Percentiles rank a stretch among this genome's conserved stretches.
These are phyloP conservation scores for Drosophila prostipennis DNA, from an alignment of 2,888 invertebrate species.

Conservation along the genomic window DNA sequence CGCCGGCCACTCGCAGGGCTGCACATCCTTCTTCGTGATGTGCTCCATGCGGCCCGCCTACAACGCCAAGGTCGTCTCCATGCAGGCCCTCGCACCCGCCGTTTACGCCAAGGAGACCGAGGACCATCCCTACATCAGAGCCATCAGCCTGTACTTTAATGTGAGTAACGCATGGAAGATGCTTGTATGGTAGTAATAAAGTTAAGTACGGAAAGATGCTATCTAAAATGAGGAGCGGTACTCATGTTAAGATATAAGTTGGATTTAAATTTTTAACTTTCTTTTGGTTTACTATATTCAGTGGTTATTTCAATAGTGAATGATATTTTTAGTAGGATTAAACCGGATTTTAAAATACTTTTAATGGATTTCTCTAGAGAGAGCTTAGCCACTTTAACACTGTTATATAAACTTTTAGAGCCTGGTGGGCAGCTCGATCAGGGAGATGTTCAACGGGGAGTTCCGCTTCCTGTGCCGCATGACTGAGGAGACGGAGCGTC, in stretches of 20 bases:
- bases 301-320: too few relatives aligned
- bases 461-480: constrained; percentile 82
- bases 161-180: constrained; percentile 55
- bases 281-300: too few relatives aligned
- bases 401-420: constrained; percentile 56
- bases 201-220: too few relatives aligned
- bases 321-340: too few relatives aligned
- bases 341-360: too few relatives aligned
- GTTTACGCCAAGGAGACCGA: constrained; percentile 85
- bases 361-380: too few relatives aligned
- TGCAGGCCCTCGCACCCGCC: constrained; percentile 89
- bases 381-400: too few relatives aligned
- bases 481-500: constrained; percentile 81
- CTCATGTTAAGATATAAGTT: background rate
- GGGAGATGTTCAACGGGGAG: constrained; percentile 82
- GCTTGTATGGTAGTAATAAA: too few relatives aligned
- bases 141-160: constrained; percentile 82
- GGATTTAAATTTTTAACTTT: too few relatives aligned
- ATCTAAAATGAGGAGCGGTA: too few relatives aligned
- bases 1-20: constrained; percentile 89
- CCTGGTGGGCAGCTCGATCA: constrained; percentile 81
- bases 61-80: constrained; percentile 88
- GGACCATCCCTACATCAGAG: constrained; percentile 82
- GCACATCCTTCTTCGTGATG: constrained; percentile 89
- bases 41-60: constrained; percentile 87